Evolutionary conservation across 2,797 vertebrate species (phyloP).

Genomic region (Masticophis lateralis): DNA sequence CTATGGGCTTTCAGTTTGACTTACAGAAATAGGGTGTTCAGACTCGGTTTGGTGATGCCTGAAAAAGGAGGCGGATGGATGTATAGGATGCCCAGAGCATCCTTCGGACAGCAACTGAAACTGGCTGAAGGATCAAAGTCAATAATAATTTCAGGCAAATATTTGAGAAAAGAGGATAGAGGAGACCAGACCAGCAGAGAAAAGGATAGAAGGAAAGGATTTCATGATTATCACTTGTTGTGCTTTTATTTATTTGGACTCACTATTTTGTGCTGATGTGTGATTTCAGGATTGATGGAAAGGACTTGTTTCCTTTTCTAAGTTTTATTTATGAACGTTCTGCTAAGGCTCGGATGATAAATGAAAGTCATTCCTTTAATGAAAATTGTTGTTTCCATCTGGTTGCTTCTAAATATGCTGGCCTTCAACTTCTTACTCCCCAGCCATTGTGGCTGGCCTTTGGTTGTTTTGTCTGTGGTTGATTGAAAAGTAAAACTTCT

Average conservation of each 20-base stretch:
- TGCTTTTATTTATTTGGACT: neutral
- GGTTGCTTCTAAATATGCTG: neutral
- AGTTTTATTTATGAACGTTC: neutral
- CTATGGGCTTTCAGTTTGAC: too few relatives aligned
- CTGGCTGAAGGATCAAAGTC: neutral
- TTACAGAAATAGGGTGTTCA: neutral
- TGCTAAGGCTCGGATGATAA: neutral
- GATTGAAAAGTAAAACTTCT: neutral
- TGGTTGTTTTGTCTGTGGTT: neutral
- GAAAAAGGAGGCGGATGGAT: neutral
- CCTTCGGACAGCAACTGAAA: neutral
- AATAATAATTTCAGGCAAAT: slow-evolving; percentile 1
- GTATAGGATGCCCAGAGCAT: neutral
- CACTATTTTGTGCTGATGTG: neutral
- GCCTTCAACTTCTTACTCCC: neutral
- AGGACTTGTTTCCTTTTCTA: neutral
- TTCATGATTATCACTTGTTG: neutral
- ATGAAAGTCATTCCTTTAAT: neutral
- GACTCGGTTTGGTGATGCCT: neutral
- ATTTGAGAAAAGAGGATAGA: neutral
- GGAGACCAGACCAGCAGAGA: neutral
- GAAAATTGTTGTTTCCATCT: neutral
- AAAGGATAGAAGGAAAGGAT: neutral
- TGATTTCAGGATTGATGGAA: neutral
- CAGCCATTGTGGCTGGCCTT: neutral